Conservation (phyloP, 2,113 vertebrate genomes). For the Oreochromis aureus region DNA sequence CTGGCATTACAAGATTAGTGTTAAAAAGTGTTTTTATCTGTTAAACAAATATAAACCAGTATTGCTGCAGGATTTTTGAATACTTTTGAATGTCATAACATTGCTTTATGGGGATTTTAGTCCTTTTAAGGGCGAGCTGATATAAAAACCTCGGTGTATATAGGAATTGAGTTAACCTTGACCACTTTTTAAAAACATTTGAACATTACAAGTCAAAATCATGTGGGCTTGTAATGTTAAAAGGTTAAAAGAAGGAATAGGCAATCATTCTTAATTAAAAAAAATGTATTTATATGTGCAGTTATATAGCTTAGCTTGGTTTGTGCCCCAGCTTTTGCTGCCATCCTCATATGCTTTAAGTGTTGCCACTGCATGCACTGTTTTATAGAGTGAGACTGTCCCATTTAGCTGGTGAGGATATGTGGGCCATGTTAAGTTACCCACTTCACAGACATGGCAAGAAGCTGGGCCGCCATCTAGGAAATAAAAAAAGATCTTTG, state of each 20-base stretch:
- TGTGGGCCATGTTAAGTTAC: conserved; percentile 1
- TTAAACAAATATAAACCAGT: neutral
- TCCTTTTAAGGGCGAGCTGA: rapidly evolving
- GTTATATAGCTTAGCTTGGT: neutral
- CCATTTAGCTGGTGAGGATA: conserved; percentile 24
- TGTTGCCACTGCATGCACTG: neutral
- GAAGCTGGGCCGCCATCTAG: neutral
- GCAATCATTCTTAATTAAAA: neutral
- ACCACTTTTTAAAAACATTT: neutral
- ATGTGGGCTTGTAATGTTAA: neutral
- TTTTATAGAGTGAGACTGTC: neutral
- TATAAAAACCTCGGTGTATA: neutral
- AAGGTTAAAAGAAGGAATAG: neutral
- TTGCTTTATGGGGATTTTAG: neutral
- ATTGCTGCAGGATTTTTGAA: neutral
- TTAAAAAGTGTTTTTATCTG: neutral
- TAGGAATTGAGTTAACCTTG: neutral
- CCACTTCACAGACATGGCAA: neutral
- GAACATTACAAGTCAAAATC: neutral
- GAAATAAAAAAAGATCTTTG: neutral
- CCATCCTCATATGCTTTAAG: neutral
- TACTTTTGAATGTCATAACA: neutral
- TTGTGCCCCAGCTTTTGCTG: conserved; percentile 23
- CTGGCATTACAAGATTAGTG: neutral
- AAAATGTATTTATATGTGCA: conserved; percentile 8